Evolutionary conservation across 1,140 invertebrate species (phyloP), one percentile per base, ranked within the genome.

Genomic region (Drosophila sp.): DNA sequence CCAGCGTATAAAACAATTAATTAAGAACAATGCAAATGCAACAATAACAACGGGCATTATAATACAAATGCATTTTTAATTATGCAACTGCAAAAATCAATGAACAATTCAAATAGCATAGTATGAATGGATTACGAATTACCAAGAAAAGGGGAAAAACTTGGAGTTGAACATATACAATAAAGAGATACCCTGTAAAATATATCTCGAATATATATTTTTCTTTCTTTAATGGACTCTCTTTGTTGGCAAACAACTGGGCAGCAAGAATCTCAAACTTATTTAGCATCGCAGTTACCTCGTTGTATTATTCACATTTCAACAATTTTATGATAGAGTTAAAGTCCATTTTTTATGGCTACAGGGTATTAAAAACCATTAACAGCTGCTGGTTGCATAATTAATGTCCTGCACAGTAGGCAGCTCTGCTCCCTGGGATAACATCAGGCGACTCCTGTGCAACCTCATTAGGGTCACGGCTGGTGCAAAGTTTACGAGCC

Each of bases 1-100:
- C 45, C 7, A 46, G 57, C 41, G 56, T 76, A 70, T 50, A 43
- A 76, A 86, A 48, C 78, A 80, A 87, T 86, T 87, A 78, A 87
- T 72, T 82, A 75, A 78, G 78, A 78, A 86, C 78, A 76, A 78
- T 76, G 63, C 65, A 62, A 71, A 53, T 77, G 58, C 58, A 64
- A 36, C 18, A 62, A 54, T 13, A 38, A 59, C n/a, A 41, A 21
- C 29, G 16, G 16, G 8, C 51, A 76, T 43, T 43, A 29, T 18
- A 34, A 27, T 66, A 72, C 53, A 86, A 86, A 87, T 86, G 82
- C 78, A 86, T 79, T 76, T 86, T 86, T 82, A 82, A 86, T 89
- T 78, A 86, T 87, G 82, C 75, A 66, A 59, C 48, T 69, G 67
- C 7, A 76, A 75, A 58, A 82, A 82, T 86, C 79, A 73, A 86